phyloP scores from a whole-genome alignment of 2,888 invertebrate species.

The Meteorus colon region DNA sequence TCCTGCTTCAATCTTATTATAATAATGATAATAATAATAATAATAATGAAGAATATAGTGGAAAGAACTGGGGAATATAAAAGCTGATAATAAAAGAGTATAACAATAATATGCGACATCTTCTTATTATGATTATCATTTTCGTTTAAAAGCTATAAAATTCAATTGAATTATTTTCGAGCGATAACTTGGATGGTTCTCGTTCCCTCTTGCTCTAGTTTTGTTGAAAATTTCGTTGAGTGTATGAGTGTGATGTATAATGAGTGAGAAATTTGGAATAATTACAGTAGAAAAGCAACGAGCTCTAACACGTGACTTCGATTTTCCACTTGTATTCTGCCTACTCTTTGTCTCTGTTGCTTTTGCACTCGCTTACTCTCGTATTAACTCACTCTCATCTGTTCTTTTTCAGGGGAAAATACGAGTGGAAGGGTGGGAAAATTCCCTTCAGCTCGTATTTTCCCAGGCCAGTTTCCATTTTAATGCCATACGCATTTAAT shows the following conservation, averaged over 20 bases:
- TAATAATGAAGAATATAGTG: neutral
- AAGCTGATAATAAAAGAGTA: neutral
- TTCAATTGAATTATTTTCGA: neutral
- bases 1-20: too few species aligned
- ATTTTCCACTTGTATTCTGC: conserved; percentile 5
- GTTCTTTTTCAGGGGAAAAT: neutral
- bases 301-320: neutral
- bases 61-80: neutral
- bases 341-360: neutral
- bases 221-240: neutral
- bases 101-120: neutral
- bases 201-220: neutral
- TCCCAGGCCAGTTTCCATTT: conserved; percentile 17
- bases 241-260: neutral
- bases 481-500: conserved; percentile 10
- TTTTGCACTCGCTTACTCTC: neutral
- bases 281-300: conserved; percentile 24
- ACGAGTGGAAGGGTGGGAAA: neutral
- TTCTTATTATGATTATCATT: neutral
- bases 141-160: neutral
- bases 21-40: too few species aligned
- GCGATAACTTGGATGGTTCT: neutral
- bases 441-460: neutral
- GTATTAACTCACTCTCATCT: neutral
- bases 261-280: conserved; percentile 17